Evolutionary conservation across 1,140 invertebrate genomes (phyloP).

Genomic region (Lysiphlebus fabarum): DNA sequence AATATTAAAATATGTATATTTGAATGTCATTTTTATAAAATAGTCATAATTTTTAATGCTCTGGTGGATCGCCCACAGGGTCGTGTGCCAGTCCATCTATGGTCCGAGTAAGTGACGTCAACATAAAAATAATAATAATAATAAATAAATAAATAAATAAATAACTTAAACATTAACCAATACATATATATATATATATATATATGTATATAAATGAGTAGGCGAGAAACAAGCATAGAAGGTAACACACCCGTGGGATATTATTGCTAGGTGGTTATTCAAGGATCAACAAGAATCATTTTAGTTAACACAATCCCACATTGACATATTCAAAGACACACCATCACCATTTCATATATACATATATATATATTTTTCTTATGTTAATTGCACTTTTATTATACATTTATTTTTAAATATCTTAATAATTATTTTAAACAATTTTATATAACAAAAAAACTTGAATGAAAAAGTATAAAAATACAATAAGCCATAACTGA

Average conservation of each 20-base stretch:
- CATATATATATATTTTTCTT: too few species aligned
- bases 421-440: too few species aligned
- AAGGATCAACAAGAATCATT: slow-evolving; percentile 24
- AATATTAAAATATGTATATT: too few species aligned
- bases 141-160: too few species aligned
- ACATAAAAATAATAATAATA: too few species aligned
- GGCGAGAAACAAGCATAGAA: slow-evolving; percentile 33
- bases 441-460: too few species aligned
- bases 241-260: slow-evolving; percentile 41
- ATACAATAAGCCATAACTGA: too few species aligned
- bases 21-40: slow-evolving; percentile 27
- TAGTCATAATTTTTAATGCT: slow-evolving; percentile 39
- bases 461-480: too few species aligned
- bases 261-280: slow-evolving; percentile 26
- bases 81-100: slow-evolving; percentile 38
- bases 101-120: slow-evolving; percentile 42
- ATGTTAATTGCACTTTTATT: too few species aligned
- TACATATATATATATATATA: slow-evolving; percentile 38
- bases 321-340: slow-evolving; percentile 11
- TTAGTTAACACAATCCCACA: slow-evolving; percentile 20
- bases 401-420: too few species aligned
- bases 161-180: slow-evolving; percentile 37
- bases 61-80: slow-evolving; percentile 38
- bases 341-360: too few species aligned
- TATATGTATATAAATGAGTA: background rate